Evolutionary conservation across 2,888 invertebrate species (phyloP), one percentile per base, ranked within the genome.

Genomic region (Epistrophe eligans): DNA sequence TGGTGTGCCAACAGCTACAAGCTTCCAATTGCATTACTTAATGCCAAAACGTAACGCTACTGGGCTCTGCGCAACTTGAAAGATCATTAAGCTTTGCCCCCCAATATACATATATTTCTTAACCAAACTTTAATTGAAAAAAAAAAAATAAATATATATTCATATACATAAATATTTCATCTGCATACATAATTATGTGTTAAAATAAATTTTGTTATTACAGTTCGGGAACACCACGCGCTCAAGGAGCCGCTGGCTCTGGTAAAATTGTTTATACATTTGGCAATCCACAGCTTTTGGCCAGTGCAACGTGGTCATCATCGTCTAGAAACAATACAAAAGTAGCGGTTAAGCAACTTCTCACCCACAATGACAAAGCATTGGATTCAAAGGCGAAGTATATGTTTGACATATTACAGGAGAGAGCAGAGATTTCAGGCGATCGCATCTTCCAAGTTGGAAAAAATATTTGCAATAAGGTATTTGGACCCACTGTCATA

Each of bases 241-340:
- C 89, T 43, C 90, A 90, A 50, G 88, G 74, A 13, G 90, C 90
- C 64, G 88, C 88, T 81, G 90, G 89, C 67, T 94, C 95, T 55
- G 96, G 96, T 3, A 94, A 95, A 71, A 94, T 95, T 15, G 94
- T 96, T 28, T 94, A 94, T 89, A 94, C 94, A 4, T 95, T 93
- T 90, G 95, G 95, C 1, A 94, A 94, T 89, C 94, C 94, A n/a
- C 92, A 93, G 79, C 90, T 94, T 19, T 90, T 95, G 77, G 91
- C 93, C 7, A 89, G 89, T 19, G 90, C 90, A 45, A 89, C 89
- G 7, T 93, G 93, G 93, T 89, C 90, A 45, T 89, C 90, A 45
- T 89, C 91, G 10, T 79, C 88, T 38, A 76, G 89, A 35, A 91
- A 90, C 24, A 72, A 90, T 62, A 73, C 62, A 6, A 88, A 90